These are phyloP conservation scores for Folsomia candida DNA, from an alignment of 2,888 invertebrate species.

Conservation along the genomic window DNA sequence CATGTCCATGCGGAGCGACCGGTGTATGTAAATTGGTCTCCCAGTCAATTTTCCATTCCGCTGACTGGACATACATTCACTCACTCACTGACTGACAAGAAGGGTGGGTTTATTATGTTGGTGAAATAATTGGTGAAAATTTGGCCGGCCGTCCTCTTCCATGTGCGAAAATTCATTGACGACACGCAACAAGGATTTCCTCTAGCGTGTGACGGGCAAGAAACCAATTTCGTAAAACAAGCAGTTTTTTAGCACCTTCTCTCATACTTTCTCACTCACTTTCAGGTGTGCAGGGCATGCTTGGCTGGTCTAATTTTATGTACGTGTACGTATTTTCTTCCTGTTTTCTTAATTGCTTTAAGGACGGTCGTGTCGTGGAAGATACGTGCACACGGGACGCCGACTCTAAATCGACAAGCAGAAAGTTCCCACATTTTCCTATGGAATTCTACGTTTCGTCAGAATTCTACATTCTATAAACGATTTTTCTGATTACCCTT, in stretches of 20 bases:
- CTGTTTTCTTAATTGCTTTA: too few relatives aligned
- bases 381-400: too few relatives aligned
- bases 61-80: background rate
- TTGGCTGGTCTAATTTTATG: too few relatives aligned
- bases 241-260: background rate
- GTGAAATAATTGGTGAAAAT: background rate
- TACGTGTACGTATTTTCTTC: too few relatives aligned
- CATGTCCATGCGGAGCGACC: too few relatives aligned
- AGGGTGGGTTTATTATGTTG: background rate
- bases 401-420: too few relatives aligned
- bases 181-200: conserved; percentile 13
- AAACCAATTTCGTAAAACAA: background rate
- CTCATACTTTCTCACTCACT: background rate
- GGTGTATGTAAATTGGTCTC: background rate
- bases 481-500: too few relatives aligned
- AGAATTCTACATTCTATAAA: too few relatives aligned
- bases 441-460: too few relatives aligned
- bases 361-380: too few relatives aligned
- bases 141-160: conserved; percentile 13
- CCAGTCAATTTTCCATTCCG: background rate
- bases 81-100: too few relatives aligned
- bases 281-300: background rate
- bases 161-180: conserved; percentile 19
- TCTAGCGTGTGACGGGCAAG: background rate
- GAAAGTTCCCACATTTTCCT: too few relatives aligned